phyloP scores from a whole-genome alignment of 2,113 vertebrate genomes.

The Argyrosomus japonicus region DNA sequence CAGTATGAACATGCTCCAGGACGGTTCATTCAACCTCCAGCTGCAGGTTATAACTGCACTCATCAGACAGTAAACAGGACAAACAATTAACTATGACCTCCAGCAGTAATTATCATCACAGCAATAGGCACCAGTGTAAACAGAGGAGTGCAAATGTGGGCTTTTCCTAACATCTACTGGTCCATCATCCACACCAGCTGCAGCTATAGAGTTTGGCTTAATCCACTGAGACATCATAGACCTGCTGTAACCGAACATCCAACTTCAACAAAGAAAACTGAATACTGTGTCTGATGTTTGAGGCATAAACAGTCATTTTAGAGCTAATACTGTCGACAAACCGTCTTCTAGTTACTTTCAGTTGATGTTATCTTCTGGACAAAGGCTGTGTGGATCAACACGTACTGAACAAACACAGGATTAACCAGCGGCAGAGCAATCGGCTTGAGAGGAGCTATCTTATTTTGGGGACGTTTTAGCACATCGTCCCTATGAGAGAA shows the following conservation, averaged over 20 bases:
- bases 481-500: background rate
- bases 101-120: background rate
- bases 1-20: no score
- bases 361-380: background rate
- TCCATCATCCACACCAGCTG: background rate
- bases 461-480: background rate
- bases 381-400: background rate
- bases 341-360: background rate
- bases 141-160: background rate
- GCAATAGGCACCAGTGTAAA: background rate
- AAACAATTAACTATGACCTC: constrained; percentile 6
- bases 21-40: background rate
- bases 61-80: constrained; percentile 15
- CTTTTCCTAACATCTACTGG: background rate
- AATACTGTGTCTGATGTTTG: background rate
- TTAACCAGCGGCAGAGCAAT: background rate
- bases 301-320: background rate
- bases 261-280: constrained; percentile 15
- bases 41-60: constrained; percentile 22
- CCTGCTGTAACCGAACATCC: background rate
- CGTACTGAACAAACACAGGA: background rate
- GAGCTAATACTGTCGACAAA: background rate
- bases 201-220: background rate
- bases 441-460: constrained; percentile 5
- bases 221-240: background rate